These are phyloP conservation scores for Chionodraco myersi DNA, from an alignment of 2,113 vertebrate species.

Conservation along the genomic window DNA sequence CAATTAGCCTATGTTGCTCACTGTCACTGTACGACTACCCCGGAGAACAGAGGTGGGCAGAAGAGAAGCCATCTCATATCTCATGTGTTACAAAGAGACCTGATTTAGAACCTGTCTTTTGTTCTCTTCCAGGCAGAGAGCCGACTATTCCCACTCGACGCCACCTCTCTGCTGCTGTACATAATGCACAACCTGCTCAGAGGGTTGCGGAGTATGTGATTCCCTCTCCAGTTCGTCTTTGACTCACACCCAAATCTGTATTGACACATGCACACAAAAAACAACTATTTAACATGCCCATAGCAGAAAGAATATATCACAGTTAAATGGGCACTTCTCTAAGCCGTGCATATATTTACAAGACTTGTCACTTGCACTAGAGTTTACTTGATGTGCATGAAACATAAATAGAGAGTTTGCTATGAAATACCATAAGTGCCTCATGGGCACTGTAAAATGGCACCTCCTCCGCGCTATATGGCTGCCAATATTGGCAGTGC, in stretches of 20 bases:
- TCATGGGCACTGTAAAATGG: conserved; percentile 28
- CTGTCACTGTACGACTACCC: conserved; percentile 14
- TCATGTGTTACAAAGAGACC: conserved; percentile 45
- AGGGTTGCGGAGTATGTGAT: conserved; percentile 21
- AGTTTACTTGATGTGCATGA: conserved; percentile 24
- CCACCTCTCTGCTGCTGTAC: conserved; percentile 48
- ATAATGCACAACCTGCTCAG: conserved; percentile 46
- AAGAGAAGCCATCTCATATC: conserved; percentile 47
- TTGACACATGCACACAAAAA: conserved; percentile 11
- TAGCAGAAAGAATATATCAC: conserved; percentile 31
- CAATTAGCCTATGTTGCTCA: conserved; percentile 52
- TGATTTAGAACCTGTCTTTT: conserved; percentile 52
- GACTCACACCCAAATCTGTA: conserved; percentile 31
- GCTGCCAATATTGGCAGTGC: conserved; percentile 4
- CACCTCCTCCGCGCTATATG: background rate
- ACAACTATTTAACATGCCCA: background rate
- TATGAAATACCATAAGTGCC: conserved; percentile 36
- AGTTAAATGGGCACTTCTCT: conserved; percentile 17
- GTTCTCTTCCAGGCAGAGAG: conserved; percentile 57
- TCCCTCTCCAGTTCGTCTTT: conserved; percentile 39
- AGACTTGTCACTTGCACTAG: conserved; percentile 23
- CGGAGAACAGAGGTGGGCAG: conserved; percentile 34
- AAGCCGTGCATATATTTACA: conserved; percentile 37
- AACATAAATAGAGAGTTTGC: conserved; percentile 40
- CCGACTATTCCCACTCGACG: conserved; percentile 51